Percentiles rank a stretch among this genome's conserved stretches.
phyloP scores from a whole-genome alignment of 2,113 vertebrate genomes.

The Apistogramma diplotaenia region DNA sequence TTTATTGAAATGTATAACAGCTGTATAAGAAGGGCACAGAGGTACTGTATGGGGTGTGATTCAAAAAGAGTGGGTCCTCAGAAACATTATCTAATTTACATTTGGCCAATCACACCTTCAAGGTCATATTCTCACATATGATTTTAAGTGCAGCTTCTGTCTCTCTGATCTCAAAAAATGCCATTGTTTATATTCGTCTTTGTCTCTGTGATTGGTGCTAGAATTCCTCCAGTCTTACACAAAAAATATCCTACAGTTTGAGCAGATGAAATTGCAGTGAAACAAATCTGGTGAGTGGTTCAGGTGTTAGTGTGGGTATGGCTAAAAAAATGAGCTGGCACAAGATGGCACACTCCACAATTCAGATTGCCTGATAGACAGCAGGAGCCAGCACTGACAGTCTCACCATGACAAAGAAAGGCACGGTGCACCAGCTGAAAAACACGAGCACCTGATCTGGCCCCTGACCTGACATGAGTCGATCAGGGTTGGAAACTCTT shows the following conservation, averaged over 20 bases:
- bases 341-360: not conserved
- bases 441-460: not conserved
- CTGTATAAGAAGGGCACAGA: not conserved
- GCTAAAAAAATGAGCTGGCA: no score
- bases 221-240: not conserved
- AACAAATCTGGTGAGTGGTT: no score
- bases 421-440: not conserved
- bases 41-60: no score
- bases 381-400: not conserved
- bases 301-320: no score
- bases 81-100: no score
- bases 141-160: not conserved
- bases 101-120: not conserved
- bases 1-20: not conserved
- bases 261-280: not conserved
- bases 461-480: no score
- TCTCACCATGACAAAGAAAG: not conserved
- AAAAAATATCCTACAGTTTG: not conserved
- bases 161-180: not conserved
- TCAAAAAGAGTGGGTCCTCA: no score
- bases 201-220: not conserved
- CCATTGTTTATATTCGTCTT: no score
- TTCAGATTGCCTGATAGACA: not conserved
- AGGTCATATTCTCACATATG: not conserved
- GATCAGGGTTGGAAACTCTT: not conserved